phyloP scores from a whole-genome alignment of 2,113 vertebrate species.

The Triplophysa tibetana region DNA sequence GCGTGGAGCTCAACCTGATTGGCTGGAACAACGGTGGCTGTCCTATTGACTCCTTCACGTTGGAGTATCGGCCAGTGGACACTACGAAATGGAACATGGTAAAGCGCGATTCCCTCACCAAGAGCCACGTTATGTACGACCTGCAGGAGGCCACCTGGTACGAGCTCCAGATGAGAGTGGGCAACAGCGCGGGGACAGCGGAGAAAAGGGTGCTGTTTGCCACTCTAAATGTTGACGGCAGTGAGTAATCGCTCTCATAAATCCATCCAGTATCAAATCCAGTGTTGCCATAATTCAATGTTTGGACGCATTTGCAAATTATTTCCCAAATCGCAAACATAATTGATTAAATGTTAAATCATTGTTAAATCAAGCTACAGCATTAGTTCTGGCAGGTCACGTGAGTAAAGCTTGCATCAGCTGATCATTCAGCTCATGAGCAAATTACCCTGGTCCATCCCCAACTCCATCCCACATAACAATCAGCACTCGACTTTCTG shows the following conservation, averaged over 20 bases:
- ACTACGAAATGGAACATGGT: conserved; percentile 90
- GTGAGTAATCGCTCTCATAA: conserved; percentile 76
- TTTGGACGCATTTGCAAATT: not conserved
- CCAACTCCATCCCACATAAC: too few relatives aligned
- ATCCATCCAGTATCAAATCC: not conserved
- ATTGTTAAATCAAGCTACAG: too few relatives aligned
- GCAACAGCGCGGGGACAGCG: conserved; percentile 94
- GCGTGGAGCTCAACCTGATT: conserved; percentile 89
- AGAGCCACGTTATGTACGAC: conserved; percentile 93
- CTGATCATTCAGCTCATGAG: too few relatives aligned
- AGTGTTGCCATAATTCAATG: not conserved
- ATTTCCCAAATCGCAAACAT: not conserved
- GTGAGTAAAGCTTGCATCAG: too few relatives aligned
- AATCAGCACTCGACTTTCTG: too few relatives aligned
- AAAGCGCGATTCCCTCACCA: conserved; percentile 91
- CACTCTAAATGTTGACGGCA: conserved; percentile 91
- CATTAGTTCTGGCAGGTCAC: too few relatives aligned
- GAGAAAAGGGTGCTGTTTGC: conserved; percentile 95
- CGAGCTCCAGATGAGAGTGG: conserved; percentile 94
- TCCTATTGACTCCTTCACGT: conserved; percentile 93
- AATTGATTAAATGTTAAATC: too few relatives aligned
- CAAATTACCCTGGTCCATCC: too few relatives aligned
- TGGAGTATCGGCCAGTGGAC: conserved; percentile 92
- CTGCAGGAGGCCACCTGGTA: conserved; percentile 97
- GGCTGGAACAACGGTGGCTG: conserved; percentile 99